These are phyloP conservation scores for Eupithecia abbreviata DNA, from an alignment of 2,888 invertebrate species.

Conservation along the genomic window DNA sequence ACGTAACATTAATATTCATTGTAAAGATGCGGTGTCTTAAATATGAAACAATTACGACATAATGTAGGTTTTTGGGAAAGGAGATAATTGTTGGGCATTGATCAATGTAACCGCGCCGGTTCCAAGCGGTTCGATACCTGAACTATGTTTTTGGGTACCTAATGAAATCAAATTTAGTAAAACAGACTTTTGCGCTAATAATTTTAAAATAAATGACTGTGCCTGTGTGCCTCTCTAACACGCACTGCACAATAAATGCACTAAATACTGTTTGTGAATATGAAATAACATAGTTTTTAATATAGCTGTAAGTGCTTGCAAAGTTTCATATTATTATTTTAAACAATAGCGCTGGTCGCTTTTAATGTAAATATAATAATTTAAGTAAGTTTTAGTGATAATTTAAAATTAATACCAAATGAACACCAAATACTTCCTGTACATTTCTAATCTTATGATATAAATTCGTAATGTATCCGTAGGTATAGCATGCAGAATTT, in stretches of 20 bases:
- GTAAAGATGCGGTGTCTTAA: conserved; percentile 64
- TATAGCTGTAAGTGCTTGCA: conserved; percentile 35
- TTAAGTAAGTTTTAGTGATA: conserved; percentile 47
- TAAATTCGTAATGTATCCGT: conserved; percentile 52
- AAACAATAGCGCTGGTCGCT: conserved; percentile 67
- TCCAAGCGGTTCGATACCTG: too few relatives aligned
- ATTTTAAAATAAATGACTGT: conserved; percentile 65
- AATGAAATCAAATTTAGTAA: conserved; percentile 15
- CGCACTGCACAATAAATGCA: conserved; percentile 71
- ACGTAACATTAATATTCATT: conserved; percentile 52
- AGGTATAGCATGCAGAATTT: conserved; percentile 39
- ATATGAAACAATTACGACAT: too few relatives aligned
- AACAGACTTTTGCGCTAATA: conserved; percentile 42
- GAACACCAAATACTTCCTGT: conserved; percentile 77
- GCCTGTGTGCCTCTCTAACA: conserved; percentile 77
- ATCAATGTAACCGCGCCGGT: too few relatives aligned
- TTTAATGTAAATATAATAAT: conserved; percentile 55
- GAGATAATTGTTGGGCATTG: too few relatives aligned
- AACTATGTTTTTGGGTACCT: not conserved
- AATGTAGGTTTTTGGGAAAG: too few relatives aligned
- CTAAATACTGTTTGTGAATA: conserved; percentile 42
- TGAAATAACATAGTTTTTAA: conserved; percentile 30
- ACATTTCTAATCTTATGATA: conserved; percentile 76
- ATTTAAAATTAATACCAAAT: conserved; percentile 62
- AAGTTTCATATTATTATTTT: conserved; percentile 38